Evolutionary conservation across 2,113 vertebrate species (phyloP).

Genomic region (Camelus bactrianus): DNA sequence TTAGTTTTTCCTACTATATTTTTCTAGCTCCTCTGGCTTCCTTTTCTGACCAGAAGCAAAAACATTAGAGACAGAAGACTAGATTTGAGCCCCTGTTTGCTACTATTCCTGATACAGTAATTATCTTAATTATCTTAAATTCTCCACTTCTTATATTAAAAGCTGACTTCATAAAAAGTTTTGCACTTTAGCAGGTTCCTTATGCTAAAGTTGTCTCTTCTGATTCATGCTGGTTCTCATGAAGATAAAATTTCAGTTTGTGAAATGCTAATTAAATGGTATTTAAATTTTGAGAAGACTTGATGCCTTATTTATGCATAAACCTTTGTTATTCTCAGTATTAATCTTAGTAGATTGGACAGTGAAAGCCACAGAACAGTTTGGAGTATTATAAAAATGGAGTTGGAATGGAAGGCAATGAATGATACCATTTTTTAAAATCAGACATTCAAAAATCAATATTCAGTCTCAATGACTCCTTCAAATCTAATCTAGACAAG

Average conservation of each 20-base stretch:
- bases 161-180: not conserved
- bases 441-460: not conserved
- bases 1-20: not conserved
- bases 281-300: not conserved
- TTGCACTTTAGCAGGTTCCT: not conserved
- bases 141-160: not conserved
- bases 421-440: not conserved
- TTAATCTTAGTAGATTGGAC: not conserved
- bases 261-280: not conserved
- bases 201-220: not conserved
- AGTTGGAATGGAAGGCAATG: not conserved
- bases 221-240: not conserved
- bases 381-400: not conserved
- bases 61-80: not conserved
- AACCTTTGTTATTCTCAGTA: not conserved
- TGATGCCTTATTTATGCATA: not conserved
- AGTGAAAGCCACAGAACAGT: not conserved
- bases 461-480: not conserved
- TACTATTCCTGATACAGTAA: not conserved
- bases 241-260: not conserved
- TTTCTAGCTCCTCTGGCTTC: not conserved
- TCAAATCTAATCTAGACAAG: not conserved
- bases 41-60: constrained; percentile 1
- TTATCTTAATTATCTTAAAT: no score
- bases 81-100: not conserved